Conservation (phyloP, 2,888 invertebrate species). For the Tholera decimalis region DNA sequence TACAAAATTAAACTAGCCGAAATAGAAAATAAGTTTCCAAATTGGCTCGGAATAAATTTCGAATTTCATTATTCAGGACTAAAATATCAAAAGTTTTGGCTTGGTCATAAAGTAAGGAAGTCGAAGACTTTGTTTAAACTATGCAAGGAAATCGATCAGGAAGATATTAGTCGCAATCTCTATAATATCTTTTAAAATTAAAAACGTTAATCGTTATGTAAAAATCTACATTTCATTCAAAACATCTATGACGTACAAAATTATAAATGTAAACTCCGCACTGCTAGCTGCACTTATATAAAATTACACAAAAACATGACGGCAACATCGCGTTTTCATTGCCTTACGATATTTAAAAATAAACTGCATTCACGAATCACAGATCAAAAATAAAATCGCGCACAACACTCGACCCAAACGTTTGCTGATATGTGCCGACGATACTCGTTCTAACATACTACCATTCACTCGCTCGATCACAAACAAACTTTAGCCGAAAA, state of each 20-base stretch:
- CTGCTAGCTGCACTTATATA: conserved; percentile 75
- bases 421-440: conserved; percentile 84
- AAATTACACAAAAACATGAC: conserved; percentile 73
- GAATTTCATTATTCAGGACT: conserved; percentile 60
- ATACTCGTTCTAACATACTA: conserved; percentile 58
- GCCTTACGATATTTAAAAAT: conserved; percentile 67
- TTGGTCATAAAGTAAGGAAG: conserved; percentile 47
- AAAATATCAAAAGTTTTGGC: conserved; percentile 59
- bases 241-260: conserved; percentile 72
- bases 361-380: conserved; percentile 87
- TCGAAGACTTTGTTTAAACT: conserved; percentile 51
- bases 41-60: conserved; percentile 81
- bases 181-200: conserved; percentile 67
- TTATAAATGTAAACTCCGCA: conserved; percentile 70
- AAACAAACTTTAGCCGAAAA: conserved; percentile 32
- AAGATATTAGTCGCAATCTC: conserved; percentile 65
- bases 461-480: conserved; percentile 27
- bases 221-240: conserved; percentile 67
- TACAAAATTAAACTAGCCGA: conserved; percentile 68
- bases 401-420: conserved; percentile 74
- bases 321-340: conserved; percentile 65
- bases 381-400: conserved; percentile 80
- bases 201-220: conserved; percentile 63
- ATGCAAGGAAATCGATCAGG: conserved; percentile 54
- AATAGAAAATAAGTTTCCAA: conserved; percentile 71